Percentiles rank a stretch among this genome's conserved stretches.
Conservation (phyloP, 2,888 invertebrate genomes). For the Beris chalybata region DNA sequence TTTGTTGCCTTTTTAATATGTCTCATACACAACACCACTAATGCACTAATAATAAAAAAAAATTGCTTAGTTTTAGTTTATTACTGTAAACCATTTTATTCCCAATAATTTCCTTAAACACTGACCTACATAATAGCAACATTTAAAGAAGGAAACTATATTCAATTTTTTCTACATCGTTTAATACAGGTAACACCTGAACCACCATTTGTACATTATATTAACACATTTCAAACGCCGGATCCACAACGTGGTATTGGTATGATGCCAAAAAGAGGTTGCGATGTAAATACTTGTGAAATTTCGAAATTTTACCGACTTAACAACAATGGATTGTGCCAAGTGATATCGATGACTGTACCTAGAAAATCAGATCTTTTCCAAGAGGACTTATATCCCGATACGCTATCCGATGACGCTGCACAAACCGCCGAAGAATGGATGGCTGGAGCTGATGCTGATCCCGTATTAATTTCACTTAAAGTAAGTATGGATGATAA, state of each 20-base stretch:
- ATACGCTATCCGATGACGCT: conserved; percentile 88
- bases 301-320: conserved; percentile 93
- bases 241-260: conserved; percentile 96
- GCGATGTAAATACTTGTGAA: conserved; percentile 92
- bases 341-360: conserved; percentile 93
- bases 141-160: background rate
- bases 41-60: conserved; percentile 1
- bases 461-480: conserved; percentile 88
- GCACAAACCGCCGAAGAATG: conserved; percentile 91
- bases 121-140: background rate
- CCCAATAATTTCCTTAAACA: background rate
- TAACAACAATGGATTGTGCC: conserved; percentile 91
- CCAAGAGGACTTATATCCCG: conserved; percentile 96
- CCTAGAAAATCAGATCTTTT: conserved; percentile 96
- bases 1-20: conserved; percentile 23
- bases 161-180: background rate
- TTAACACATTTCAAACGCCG: conserved; percentile 96
- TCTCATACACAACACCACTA: conserved; percentile 17
- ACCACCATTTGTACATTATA: conserved; percentile 93
- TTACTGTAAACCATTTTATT: no score
- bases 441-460: conserved; percentile 85
- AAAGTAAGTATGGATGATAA: conserved; percentile 67
- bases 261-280: conserved; percentile 97
- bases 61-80: no score
- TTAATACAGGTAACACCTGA: conserved; percentile 77